Conservation (phyloP, 2,113 vertebrate species). For the Pterocles orientalis region DNA sequence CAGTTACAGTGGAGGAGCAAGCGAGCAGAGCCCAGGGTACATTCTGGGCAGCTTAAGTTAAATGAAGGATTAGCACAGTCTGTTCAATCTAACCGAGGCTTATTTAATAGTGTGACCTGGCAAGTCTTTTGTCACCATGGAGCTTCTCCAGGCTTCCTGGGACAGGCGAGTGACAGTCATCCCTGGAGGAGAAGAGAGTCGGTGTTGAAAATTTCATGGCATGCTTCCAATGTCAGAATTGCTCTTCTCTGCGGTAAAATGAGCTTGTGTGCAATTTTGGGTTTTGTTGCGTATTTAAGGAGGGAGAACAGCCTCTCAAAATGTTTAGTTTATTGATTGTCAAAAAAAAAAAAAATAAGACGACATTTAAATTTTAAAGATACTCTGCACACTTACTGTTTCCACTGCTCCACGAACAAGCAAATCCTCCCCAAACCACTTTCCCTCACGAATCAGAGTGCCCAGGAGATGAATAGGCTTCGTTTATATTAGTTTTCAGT, state of each 20-base stretch:
- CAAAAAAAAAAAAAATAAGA: slow-evolving; percentile 13
- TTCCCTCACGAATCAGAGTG: slow-evolving; percentile 39
- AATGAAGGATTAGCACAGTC: slow-evolving; percentile 28
- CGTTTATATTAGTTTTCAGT: slow-evolving; percentile 76
- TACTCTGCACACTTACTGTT: slow-evolving; percentile 36
- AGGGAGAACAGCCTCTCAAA: background rate
- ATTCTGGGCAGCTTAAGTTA: background rate
- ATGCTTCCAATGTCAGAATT: background rate
- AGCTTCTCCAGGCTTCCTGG: slow-evolving; percentile 28
- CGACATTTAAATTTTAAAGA: slow-evolving; percentile 66
- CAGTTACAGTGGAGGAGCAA: background rate
- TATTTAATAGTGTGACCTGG: slow-evolving; percentile 34
- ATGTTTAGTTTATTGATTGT: slow-evolving; percentile 47
- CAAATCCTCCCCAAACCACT: slow-evolving; percentile 31
- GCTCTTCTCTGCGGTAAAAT: background rate
- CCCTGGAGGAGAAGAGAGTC: background rate
- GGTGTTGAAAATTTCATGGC: background rate
- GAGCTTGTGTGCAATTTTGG: background rate
- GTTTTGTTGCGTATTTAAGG: background rate
- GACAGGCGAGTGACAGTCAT: slow-evolving; percentile 14
- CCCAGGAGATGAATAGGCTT: slow-evolving; percentile 72
- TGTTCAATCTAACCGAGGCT: background rate
- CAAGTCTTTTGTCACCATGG: slow-evolving; percentile 15
- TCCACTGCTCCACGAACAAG: slow-evolving; percentile 3
- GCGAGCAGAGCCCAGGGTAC: background rate